Evolutionary conservation across 1,140 invertebrate genomes (phyloP).

Genomic region (Saccostrea glomerata): DNA sequence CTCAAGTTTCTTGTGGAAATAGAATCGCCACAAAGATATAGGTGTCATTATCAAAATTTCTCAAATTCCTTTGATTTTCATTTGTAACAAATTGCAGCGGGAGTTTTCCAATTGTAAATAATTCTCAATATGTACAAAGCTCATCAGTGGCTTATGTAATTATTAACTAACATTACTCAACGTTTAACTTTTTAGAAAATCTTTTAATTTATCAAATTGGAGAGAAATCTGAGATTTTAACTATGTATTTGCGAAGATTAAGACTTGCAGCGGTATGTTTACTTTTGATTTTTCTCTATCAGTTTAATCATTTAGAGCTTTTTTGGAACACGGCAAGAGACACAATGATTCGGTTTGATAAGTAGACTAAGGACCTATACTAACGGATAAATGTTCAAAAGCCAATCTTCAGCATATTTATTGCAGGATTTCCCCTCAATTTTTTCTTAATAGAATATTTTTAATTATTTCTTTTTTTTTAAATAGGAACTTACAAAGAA

Average conservation of each 20-base stretch:
- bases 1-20: slow-evolving; percentile 26
- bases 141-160: slow-evolving; percentile 13
- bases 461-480: neutral
- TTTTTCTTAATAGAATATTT: neutral
- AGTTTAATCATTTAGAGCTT: slow-evolving; percentile 7
- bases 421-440: neutral
- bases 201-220: slow-evolving; percentile 8
- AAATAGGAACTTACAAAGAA: neutral
- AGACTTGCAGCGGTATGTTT: neutral
- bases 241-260: slow-evolving; percentile 22
- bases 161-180: slow-evolving; percentile 35
- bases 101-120: slow-evolving; percentile 34
- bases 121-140: neutral
- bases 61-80: slow-evolving; percentile 31
- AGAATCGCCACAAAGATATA: neutral
- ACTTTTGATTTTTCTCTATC: slow-evolving; percentile 24
- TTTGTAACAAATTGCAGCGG: slow-evolving; percentile 10
- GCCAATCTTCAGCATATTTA: neutral
- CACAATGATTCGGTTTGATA: neutral
- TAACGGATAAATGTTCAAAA: neutral
- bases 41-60: slow-evolving; percentile 31
- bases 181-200: slow-evolving; percentile 30
- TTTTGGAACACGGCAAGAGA: neutral
- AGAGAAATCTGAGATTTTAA: slow-evolving; percentile 17
- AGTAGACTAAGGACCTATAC: slow-evolving; percentile 13